Base-by-base conservation (phyloP, 2,797 vertebrate genomes). In the Sebastes vulpes region DNA sequence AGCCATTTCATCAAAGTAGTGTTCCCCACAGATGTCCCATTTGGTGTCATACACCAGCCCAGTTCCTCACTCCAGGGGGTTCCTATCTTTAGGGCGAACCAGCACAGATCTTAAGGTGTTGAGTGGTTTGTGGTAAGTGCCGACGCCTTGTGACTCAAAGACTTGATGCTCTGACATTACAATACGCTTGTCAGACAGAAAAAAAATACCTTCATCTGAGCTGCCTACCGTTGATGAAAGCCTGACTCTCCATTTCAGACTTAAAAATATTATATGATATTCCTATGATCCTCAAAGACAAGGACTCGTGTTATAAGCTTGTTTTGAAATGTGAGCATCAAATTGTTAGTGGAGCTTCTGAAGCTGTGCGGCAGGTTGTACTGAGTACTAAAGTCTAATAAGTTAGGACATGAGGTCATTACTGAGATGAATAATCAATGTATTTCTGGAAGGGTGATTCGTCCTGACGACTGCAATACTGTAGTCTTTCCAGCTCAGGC, bases 401-500 rank as follows among this genome's bases (percentile, higher is more conserved):
- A 79, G 86, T 89, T 78, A 7, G 71, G 91, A 92, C 91, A 75
- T 16, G 61, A 82, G 88, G 89, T 88, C 79, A 81, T 93, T 94
- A 91, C 82, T 59, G 68, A 79, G 79, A 87, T 92, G 89, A 92
- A 94, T 93, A 92, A 93, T 92, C 93, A 85, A 93, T 93, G 71
- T 31, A 70, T 90, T 79, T 88, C 79, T 71, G 85, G 73, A 79
- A 74, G 64, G n/a, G 74, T 82, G 75, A 91, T 91, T 94, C 81
- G 85, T 88, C 89, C 88, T 92, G 86, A 86, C 77, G 63, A 70
- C 83, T 91, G 90, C 92, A 92, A 82, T 84, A 88, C 82, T 87
- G 73, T 70, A 74, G 68, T 82, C 75, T 79, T 74, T 85, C 70
- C 74, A 81, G 78, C 68, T 77, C 59, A 18, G 80, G 86, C 85